Conservation (phyloP, 2,797 vertebrate species). For the Anguilla obscura region DNA sequence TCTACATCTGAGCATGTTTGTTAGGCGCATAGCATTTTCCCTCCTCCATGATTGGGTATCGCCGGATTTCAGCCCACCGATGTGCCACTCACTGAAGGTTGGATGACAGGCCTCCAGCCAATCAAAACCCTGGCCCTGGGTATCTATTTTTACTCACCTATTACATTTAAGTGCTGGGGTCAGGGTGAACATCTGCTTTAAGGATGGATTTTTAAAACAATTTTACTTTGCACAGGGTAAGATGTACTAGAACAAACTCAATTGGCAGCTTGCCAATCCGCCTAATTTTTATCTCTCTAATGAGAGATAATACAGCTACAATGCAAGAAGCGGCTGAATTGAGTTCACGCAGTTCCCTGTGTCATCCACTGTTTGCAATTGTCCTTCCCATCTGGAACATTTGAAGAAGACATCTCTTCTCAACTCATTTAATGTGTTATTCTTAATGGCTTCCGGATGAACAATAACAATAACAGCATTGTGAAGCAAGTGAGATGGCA, state of each 20-base stretch:
- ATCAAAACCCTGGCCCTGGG: slow-evolving; percentile 34
- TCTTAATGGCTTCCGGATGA: slow-evolving; percentile 27
- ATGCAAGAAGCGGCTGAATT: neutral
- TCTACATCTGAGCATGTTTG: neutral
- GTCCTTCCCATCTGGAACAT: slow-evolving; percentile 4
- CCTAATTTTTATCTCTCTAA: slow-evolving; percentile 12
- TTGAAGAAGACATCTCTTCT: slow-evolving; percentile 8
- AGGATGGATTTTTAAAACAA: slow-evolving; percentile 50
- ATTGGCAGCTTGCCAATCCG: slow-evolving; percentile 32
- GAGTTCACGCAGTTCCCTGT: neutral
- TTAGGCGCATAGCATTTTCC: neutral
- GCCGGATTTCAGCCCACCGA: neutral
- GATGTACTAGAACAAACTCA: slow-evolving; percentile 19
- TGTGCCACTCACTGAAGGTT: neutral
- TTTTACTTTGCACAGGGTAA: slow-evolving; percentile 46
- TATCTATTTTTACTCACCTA: slow-evolving; percentile 67
- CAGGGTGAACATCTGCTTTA: slow-evolving; percentile 58
- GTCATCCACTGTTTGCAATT: slow-evolving; percentile 7
- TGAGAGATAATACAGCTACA: neutral
- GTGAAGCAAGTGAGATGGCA: slow-evolving; percentile 15
- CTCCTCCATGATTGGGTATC: accelerated
- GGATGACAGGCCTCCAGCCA: slow-evolving; percentile 57
- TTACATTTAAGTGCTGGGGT: slow-evolving; percentile 52
- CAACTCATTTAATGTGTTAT: slow-evolving; percentile 16
- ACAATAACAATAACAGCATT: slow-evolving; percentile 20